A percentile compares a stretch with the other conserved stretches of the same genome.
Evolutionary conservation across 2,797 vertebrate species (phyloP).

Genomic region (Rhynchotus rufescens): DNA sequence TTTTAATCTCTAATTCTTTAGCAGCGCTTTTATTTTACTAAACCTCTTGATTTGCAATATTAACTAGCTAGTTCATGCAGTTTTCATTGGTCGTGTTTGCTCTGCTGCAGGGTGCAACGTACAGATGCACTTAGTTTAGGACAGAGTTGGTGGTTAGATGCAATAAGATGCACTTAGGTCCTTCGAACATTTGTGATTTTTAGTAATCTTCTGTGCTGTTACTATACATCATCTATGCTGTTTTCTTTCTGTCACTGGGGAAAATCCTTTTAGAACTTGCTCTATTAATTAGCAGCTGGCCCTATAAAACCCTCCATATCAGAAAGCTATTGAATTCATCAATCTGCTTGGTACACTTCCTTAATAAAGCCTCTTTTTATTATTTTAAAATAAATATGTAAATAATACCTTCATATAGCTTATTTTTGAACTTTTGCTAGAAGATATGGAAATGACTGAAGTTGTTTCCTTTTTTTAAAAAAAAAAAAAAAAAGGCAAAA

Average conservation of each 20-base stretch:
- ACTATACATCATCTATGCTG: background rate
- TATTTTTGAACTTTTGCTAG: background rate
- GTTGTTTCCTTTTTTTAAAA: background rate
- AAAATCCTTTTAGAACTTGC: background rate
- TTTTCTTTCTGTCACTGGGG: rapidly evolving
- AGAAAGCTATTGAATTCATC: background rate
- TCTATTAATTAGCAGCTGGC: background rate
- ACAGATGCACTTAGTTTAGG: background rate
- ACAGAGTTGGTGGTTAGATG: background rate
- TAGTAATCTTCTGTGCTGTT: background rate
- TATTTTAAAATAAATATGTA: background rate
- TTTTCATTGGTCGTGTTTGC: background rate
- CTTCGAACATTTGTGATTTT: background rate
- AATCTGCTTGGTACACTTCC: background rate
- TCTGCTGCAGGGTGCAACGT: background rate
- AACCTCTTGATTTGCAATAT: background rate
- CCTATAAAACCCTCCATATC: background rate
- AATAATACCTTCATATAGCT: background rate
- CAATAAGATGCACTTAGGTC: background rate
- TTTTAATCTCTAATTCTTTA: background rate
- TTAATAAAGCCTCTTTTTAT: background rate
- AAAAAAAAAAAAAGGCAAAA: background rate
- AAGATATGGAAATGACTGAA: background rate
- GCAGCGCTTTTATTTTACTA: background rate
- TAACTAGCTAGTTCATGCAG: background rate